A percentile compares a stretch with the other conserved stretches of the same genome.
These are phyloP conservation scores for Lacanobia oleracea DNA, from an alignment of 2,888 invertebrate species.

Conservation along the genomic window DNA sequence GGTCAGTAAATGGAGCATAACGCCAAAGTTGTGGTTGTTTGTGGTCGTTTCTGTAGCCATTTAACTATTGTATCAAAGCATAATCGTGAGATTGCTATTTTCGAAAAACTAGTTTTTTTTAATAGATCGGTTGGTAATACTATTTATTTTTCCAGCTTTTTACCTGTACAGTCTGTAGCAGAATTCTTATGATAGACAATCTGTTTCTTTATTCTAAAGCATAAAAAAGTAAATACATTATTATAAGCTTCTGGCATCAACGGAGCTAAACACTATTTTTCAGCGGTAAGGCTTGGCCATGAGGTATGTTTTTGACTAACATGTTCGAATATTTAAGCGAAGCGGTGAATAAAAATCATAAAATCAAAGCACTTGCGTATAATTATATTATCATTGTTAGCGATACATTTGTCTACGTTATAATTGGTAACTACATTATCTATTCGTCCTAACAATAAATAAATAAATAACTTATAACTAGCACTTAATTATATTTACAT, in stretches of 20 bases:
- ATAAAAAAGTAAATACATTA: no score
- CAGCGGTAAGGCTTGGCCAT: no score
- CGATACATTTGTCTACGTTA: conserved; percentile 58
- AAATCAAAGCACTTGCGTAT: conserved; percentile 58
- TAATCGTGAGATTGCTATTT: background rate
- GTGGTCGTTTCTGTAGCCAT: conserved; percentile 1
- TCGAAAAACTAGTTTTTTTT: no score
- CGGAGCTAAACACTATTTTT: no score
- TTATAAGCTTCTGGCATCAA: no score
- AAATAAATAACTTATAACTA: conserved; percentile 65
- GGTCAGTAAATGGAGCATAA: conserved; percentile 38
- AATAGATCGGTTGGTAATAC: background rate
- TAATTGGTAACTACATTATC: conserved; percentile 67
- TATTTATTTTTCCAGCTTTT: background rate
- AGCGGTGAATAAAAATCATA: conserved; percentile 44
- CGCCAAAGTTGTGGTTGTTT: conserved; percentile 9
- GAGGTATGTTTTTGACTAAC: background rate
- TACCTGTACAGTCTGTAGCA: background rate
- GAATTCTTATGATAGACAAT: background rate
- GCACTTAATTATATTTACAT: conserved; percentile 63
- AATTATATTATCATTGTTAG: conserved; percentile 58
- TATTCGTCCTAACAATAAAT: conserved; percentile 63
- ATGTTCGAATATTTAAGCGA: background rate
- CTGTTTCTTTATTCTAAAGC: background rate
- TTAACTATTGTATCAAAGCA: conserved; percentile 3